Evolutionary conservation across 2,113 vertebrate genomes (phyloP).

Genomic region (Paramormyrops kingsleyae): DNA sequence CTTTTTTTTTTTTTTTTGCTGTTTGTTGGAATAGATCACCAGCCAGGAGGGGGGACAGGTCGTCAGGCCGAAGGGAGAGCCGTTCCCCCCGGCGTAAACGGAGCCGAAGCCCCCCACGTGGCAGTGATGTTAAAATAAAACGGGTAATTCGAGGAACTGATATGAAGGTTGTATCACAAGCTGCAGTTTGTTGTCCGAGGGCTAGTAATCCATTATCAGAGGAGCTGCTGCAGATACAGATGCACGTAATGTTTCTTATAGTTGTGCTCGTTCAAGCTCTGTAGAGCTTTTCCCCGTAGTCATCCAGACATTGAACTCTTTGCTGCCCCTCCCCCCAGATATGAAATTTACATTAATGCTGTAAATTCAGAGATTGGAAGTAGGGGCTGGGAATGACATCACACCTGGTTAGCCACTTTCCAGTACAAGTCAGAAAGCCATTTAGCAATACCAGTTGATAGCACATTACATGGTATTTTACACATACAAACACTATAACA

Average conservation of each 20-base stretch:
- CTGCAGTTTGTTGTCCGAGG: not conserved
- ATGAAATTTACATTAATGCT: not conserved
- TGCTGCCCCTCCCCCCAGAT: not conserved
- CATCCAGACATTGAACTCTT: not conserved
- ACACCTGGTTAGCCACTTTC: not conserved
- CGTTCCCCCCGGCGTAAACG: slow-evolving; percentile 70
- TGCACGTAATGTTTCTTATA: not conserved
- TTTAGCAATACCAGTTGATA: not conserved
- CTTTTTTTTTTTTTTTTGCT: not conserved
- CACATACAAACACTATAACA: not conserved
- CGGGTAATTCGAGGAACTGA: slow-evolving; percentile 58
- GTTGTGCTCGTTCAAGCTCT: not conserved
- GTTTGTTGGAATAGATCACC: slow-evolving; percentile 63
- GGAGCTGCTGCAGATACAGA: not conserved
- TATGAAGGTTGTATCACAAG: not conserved
- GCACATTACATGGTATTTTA: not conserved
- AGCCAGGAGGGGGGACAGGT: slow-evolving; percentile 60
- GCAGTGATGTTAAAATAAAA: slow-evolving; percentile 64
- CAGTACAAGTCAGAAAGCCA: not conserved
- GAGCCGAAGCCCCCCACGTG: slow-evolving; percentile 71
- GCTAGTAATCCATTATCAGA: too few relatives aligned
- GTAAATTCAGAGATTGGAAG: not conserved
- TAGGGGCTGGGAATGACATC: not conserved
- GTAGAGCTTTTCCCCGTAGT: not conserved
- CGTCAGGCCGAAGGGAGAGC: slow-evolving; percentile 62